Base-by-base conservation (phyloP, 1,140 invertebrate genomes). In the Philotrypesis tridentata region DNA sequence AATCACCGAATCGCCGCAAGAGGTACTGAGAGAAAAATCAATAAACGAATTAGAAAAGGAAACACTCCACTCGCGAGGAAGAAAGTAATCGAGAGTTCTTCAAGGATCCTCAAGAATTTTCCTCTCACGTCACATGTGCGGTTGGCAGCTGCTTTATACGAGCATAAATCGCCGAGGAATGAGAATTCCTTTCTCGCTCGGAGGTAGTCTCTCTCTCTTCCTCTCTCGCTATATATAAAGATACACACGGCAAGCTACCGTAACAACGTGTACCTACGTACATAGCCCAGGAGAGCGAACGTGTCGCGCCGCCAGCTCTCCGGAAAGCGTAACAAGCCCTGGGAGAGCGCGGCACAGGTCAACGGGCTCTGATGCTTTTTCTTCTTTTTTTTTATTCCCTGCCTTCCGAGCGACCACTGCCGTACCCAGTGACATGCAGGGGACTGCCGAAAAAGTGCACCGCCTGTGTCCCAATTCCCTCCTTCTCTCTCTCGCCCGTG, bases 111-210 rank as follows among this genome's bases (percentile, higher is more conserved):
- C 21, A 55, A 21, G 25, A 60, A 31, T 74, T 55, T 74, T 27
- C 7, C 17, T 33, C 14, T 0, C 23, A 55, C 48, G n/a, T 31
- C 8, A 48, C 72, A 48, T 48, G 21, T 17, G 27, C 40, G 43
- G 43, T 74, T 21, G 9, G 8, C 27, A 8, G 6, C 48, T 29
- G 11, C 14, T 17, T 74, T 31, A 74, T 60, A 23, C 31, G 17
- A 31, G n/a, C n/a, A 76, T 40, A 76, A 76, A 65, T 76, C 31
- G 25, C 55, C n/a, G 27, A 67, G 61, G 14, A 77, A 67, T 29
- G 60, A 37, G 33, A 40, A 77, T 77, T 65, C 61, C n/a, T 75
- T 61, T 75, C 37, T 60, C 29, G 21, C 48, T 6, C 48, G 48
- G 21, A 6, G n/a, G 48, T 1, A 14, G 7, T 21, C 17, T n/a